A percentile compares a stretch with the other conserved stretches of the same genome.
These are phyloP conservation scores for Triops cancriformis DNA, from an alignment of 1,140 invertebrate genomes.

Conservation along the genomic window DNA sequence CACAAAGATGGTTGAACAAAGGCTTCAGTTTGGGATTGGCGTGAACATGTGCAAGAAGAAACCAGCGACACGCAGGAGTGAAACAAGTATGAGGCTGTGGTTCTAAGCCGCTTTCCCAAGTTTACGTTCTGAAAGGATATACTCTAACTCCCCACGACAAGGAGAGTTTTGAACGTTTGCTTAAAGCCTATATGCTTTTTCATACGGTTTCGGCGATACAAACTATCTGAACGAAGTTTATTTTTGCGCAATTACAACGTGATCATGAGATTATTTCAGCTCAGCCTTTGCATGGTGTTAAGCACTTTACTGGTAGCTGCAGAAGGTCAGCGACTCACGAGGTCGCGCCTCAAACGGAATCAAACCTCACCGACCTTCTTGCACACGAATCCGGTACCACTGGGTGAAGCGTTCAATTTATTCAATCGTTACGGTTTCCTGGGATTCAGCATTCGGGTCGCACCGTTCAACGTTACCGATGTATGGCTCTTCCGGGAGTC, in stretches of 20 bases:
- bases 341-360: background rate
- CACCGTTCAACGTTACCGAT: conserved; percentile 20
- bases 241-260: background rate
- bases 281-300: background rate
- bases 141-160: too few species aligned
- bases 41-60: background rate
- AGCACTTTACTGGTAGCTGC: background rate
- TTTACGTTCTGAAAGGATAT: too few species aligned
- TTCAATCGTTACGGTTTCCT: conserved; percentile 26
- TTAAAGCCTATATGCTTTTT: too few species aligned
- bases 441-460: conserved; percentile 22
- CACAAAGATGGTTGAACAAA: background rate
- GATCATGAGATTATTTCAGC: background rate
- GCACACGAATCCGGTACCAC: conserved; percentile 1
- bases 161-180: too few species aligned
- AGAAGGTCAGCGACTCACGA: background rate
- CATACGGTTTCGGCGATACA: too few species aligned
- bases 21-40: background rate
- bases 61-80: background rate
- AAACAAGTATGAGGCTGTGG: background rate
- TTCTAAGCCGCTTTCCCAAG: too few species aligned
- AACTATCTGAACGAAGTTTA: too few species aligned
- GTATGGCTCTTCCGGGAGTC: conserved; percentile 18
- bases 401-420: conserved; percentile 25
- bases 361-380: background rate